A percentile compares a stretch with the other conserved stretches of the same genome.
Conservation (phyloP, 1,140 invertebrate species). For the Leptinotarsa defecta region DNA sequence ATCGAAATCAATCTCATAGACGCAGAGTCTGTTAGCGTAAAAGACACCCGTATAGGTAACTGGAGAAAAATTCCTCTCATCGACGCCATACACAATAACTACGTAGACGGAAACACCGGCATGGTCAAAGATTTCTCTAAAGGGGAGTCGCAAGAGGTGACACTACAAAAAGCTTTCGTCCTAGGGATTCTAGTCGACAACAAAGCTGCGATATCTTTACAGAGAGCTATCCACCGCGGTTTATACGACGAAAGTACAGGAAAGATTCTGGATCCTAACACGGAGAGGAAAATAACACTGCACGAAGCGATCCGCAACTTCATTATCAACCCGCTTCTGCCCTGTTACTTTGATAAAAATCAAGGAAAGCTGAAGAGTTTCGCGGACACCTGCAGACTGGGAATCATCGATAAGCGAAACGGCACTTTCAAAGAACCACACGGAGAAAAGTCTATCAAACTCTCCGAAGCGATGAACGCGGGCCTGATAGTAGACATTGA, state of each 20-base stretch:
- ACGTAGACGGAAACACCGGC: constrained; percentile 75
- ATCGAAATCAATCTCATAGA: constrained; percentile 77
- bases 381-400: constrained; percentile 76
- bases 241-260: constrained; percentile 79
- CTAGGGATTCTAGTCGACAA: constrained; percentile 79
- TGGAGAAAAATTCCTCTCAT: constrained; percentile 75
- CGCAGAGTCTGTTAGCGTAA: constrained; percentile 80
- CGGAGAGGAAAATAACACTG: constrained; percentile 76
- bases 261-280: constrained; percentile 80
- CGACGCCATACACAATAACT: constrained; percentile 74
- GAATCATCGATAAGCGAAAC: constrained; percentile 80
- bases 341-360: constrained; percentile 79
- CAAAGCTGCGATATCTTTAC: constrained; percentile 80
- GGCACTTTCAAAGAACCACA: constrained; percentile 78
- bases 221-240: constrained; percentile 84
- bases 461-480: constrained; percentile 73
- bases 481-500: constrained; percentile 86
- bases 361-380: constrained; percentile 71
- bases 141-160: constrained; percentile 69
- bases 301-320: constrained; percentile 83
- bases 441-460: constrained; percentile 66
- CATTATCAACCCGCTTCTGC: constrained; percentile 76
- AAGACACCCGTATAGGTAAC: constrained; percentile 76
- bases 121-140: constrained; percentile 70
- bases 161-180: constrained; percentile 80